These are phyloP conservation scores for Athripsodes cinereus DNA, from an alignment of 2,888 invertebrate species.

Conservation along the genomic window DNA sequence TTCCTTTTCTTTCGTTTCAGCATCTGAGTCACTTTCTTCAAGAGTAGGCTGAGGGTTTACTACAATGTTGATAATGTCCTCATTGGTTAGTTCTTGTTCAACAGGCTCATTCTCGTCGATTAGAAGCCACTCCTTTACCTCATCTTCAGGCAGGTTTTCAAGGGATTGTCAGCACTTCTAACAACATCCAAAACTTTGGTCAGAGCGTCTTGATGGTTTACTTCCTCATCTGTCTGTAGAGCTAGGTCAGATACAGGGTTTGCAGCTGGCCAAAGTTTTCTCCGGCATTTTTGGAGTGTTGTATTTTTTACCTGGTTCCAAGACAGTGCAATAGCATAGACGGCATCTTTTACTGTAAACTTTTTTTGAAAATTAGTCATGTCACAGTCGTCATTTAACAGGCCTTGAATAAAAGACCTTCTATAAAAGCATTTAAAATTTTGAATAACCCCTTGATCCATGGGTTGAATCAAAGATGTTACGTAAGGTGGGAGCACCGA, in stretches of 20 bases:
- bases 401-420: too few species aligned
- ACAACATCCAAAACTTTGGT: slow-evolving; percentile 4
- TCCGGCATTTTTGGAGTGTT: slow-evolving; percentile 5
- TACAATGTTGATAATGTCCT: too few species aligned
- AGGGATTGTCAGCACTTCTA: slow-evolving; percentile 5
- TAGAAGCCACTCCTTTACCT: too few species aligned
- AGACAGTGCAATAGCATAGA: slow-evolving; percentile 4
- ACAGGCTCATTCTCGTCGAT: too few species aligned
- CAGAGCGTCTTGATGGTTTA: slow-evolving; percentile 5
- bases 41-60: too few species aligned
- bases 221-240: slow-evolving; percentile 4
- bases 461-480: too few species aligned
- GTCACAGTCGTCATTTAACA: background rate
- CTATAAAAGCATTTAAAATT: too few species aligned
- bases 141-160: too few species aligned
- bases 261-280: slow-evolving; percentile 4
- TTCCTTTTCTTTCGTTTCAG: too few species aligned
- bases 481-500: too few species aligned
- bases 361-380: background rate
- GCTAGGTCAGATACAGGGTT: slow-evolving; percentile 3
- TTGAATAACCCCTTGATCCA: too few species aligned
- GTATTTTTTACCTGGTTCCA: slow-evolving; percentile 5
- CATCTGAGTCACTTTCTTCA: background rate
- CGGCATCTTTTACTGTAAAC: slow-evolving; percentile 3
- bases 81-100: too few species aligned